These are phyloP conservation scores for Dissostichus mawsoni DNA, from an alignment of 2,113 vertebrate species.

Conservation along the genomic window DNA sequence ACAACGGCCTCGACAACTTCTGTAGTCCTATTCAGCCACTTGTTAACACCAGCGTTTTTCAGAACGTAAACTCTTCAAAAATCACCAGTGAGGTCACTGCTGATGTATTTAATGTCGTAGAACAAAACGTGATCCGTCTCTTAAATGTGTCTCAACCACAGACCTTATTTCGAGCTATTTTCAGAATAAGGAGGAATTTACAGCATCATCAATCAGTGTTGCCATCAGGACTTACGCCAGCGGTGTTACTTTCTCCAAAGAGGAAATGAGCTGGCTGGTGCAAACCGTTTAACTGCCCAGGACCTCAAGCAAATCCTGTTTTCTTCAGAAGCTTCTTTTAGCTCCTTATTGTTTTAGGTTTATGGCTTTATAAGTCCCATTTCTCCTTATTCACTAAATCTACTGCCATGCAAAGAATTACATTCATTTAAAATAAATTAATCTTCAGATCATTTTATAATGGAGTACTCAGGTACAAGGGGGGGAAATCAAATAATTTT, in stretches of 20 bases:
- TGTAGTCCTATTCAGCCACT: too few relatives aligned
- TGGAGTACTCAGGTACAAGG: not conserved
- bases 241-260: slow-evolving; percentile 42
- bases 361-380: slow-evolving; percentile 8
- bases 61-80: too few relatives aligned
- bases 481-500: not conserved
- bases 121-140: too few relatives aligned
- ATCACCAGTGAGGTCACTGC: too few relatives aligned
- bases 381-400: not conserved
- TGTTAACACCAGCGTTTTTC: too few relatives aligned
- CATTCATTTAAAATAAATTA: not conserved
- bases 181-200: slow-evolving; percentile 18
- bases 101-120: too few relatives aligned
- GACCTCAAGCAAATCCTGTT: slow-evolving; percentile 32
- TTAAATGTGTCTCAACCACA: too few relatives aligned
- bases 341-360: slow-evolving; percentile 16
- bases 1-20: too few relatives aligned
- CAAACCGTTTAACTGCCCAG: slow-evolving; percentile 29
- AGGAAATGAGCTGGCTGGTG: slow-evolving; percentile 50
- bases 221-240: slow-evolving; percentile 38
- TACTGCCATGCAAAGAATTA: not conserved
- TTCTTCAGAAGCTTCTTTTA: slow-evolving; percentile 22
- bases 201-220: slow-evolving; percentile 43
- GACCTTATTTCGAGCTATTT: too few relatives aligned
- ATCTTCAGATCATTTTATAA: slow-evolving; percentile 1